Evolutionary conservation across 2,888 invertebrate species (phyloP), one percentile per base, ranked within the genome.

Genomic region (Hydrotaea cyrtoneurina): DNA sequence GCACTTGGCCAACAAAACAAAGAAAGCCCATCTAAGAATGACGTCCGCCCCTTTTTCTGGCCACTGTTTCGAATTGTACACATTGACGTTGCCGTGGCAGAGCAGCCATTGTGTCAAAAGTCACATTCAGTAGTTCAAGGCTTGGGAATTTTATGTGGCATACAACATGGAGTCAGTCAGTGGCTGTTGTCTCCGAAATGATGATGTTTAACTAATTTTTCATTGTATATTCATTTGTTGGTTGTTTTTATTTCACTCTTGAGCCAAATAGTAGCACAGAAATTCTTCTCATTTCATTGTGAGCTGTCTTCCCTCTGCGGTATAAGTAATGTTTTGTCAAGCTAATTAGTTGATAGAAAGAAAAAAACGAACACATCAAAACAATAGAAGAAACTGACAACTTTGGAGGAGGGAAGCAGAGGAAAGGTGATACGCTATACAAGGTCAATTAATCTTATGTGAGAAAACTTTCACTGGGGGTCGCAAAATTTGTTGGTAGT

Each of bases 321-420:
- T 7, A n/a, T 73, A 75, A 43, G 50, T 69, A 78, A 79, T 75
- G 78, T 88, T 89, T 89, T 90, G 91, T 90, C 90, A 90, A 90
- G 88, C 90, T 90, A 90, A 91, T 90, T 90, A 90, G 90, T 90
- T 89, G 86, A 85, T 90, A 11, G 39, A 15, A 23, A 46, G 43
- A 87, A 86, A 82, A 87, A 86, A 87, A 88, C n/a, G 82, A 87
- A 86, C 87, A 88, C n/a, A 79, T 73, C 57, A 53, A 69, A 59
- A 26, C 50, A 50, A n/a, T 50, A 13, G 13, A 50, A 50, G n/a
- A 50, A n/a, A 10, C 43, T 50, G n/a, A n/a, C 13, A 10, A 8
- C 13, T 10, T 8, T 39, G 50, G 50, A 13, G 50, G 50, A 50
- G 8, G 50, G 50, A 1, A 15, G 2, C 50, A 15, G n/a, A 15